A percentile compares a stretch with the other conserved stretches of the same genome.
Evolutionary conservation across 1,140 invertebrate species (phyloP).

Genomic region (Tetramorium alpestre): DNA sequence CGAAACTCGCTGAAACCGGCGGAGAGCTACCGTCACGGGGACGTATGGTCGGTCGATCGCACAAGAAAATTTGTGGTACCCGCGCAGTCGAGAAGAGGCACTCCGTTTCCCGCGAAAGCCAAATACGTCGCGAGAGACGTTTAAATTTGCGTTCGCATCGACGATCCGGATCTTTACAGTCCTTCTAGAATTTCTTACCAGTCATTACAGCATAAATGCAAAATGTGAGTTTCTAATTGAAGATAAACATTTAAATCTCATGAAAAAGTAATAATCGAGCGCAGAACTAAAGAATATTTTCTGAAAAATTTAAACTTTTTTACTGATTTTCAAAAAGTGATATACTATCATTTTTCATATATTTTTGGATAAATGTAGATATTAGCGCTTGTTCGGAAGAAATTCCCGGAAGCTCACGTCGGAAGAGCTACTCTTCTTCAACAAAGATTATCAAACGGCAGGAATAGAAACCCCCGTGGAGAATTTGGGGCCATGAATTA

Average conservation of each 20-base stretch:
- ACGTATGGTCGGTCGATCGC: conserved; percentile 60
- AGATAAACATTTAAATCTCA: neutral
- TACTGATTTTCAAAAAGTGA: neutral
- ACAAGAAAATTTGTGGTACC: conserved; percentile 62
- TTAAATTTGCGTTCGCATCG: neutral
- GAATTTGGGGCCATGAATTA: conserved; percentile 1
- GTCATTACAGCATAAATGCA: neutral
- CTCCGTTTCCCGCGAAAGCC: neutral
- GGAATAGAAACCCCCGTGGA: too few relatives aligned
- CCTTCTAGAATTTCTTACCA: neutral
- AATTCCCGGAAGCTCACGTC: neutral
- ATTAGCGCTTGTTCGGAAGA: neutral
- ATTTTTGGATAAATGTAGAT: neutral
- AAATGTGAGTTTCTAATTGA: neutral
- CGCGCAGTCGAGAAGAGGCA: neutral
- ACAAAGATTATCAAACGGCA: neutral
- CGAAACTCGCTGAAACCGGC: conserved; percentile 67
- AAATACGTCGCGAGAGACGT: neutral
- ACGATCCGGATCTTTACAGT: neutral
- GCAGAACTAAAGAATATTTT: neutral
- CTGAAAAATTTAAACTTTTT: neutral
- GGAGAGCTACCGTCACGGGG: conserved; percentile 56
- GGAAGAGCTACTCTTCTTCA: neutral
- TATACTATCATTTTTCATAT: neutral
- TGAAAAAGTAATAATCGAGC: neutral